phyloP scores from a whole-genome alignment of 2,888 invertebrate species.

The Leucophenga maculata region DNA sequence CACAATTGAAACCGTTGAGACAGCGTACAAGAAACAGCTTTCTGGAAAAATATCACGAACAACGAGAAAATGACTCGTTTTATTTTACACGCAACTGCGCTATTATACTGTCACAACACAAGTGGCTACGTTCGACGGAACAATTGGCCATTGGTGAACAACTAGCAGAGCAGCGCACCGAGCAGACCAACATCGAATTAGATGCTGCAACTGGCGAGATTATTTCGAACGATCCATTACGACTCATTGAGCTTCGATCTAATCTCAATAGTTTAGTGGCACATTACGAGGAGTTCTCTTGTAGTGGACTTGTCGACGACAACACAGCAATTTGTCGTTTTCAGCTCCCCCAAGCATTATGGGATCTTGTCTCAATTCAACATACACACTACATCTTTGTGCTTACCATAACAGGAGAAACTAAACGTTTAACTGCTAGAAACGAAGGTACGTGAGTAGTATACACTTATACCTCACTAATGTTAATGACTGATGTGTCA shows the following conservation, averaged over 20 bases:
- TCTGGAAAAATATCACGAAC: constrained; percentile 68
- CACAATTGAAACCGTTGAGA: constrained; percentile 58
- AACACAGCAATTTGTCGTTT: constrained; percentile 44
- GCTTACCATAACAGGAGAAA: constrained; percentile 59
- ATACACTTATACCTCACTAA: not conserved
- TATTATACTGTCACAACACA: constrained; percentile 66
- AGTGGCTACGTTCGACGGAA: constrained; percentile 60
- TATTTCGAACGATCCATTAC: constrained; percentile 49
- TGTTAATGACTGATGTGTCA: no score
- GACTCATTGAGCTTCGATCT: constrained; percentile 67
- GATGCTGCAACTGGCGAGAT: constrained; percentile 39
- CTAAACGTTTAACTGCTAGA: constrained; percentile 50
- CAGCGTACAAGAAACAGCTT: constrained; percentile 47
- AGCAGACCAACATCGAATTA: constrained; percentile 37
- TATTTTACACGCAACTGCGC: constrained; percentile 70
- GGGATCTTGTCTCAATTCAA: constrained; percentile 52
- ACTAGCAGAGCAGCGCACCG: not conserved
- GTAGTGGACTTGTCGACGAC: not conserved
- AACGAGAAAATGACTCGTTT: constrained; percentile 67
- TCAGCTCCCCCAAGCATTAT: constrained; percentile 46
- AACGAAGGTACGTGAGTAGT: constrained; percentile 10
- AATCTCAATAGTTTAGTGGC: constrained; percentile 62
- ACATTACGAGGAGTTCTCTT: constrained; percentile 60
- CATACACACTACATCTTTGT: constrained; percentile 62
- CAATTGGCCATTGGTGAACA: not conserved